phyloP scores from a whole-genome alignment of 1,140 invertebrate genomes.

The Plectus sambesii region DNA sequence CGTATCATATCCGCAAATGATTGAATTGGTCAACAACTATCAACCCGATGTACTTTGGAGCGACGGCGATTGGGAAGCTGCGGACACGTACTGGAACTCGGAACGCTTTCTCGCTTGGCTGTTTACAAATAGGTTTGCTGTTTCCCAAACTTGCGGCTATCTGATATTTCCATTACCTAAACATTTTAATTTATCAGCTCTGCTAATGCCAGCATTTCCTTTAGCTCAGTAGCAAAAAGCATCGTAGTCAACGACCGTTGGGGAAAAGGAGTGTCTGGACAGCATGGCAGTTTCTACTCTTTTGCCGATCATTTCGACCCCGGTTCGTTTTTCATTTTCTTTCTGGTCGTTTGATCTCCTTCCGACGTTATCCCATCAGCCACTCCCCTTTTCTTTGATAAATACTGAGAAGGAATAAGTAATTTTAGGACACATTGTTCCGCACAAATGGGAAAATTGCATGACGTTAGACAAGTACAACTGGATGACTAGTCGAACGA shows the following conservation, averaged over 20 bases:
- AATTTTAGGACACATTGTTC: conserved; percentile 41
- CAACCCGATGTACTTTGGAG: conserved; percentile 82
- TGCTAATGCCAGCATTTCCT: no score
- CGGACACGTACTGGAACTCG: conserved; percentile 59
- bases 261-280: conserved; percentile 64
- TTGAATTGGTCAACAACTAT: conserved; percentile 59
- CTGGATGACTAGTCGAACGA: conserved; percentile 71
- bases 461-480: conserved; percentile 79
- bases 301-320: conserved; percentile 72
- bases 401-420: background rate
- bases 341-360: no score
- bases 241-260: conserved; percentile 78
- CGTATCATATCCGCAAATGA: conserved; percentile 51
- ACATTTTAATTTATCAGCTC: no score
- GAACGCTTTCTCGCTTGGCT: conserved; percentile 68
- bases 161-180: background rate
- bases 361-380: no score
- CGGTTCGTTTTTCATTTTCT: no score
- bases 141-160: background rate
- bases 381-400: background rate
- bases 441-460: conserved; percentile 51
- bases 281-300: conserved; percentile 75
- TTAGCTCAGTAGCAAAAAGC: conserved; percentile 66
- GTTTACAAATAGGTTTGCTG: conserved; percentile 69
- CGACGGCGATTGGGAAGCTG: conserved; percentile 59